Evolutionary conservation across 1,140 invertebrate species (phyloP).

Genomic region (Scaptomyza montana): DNA sequence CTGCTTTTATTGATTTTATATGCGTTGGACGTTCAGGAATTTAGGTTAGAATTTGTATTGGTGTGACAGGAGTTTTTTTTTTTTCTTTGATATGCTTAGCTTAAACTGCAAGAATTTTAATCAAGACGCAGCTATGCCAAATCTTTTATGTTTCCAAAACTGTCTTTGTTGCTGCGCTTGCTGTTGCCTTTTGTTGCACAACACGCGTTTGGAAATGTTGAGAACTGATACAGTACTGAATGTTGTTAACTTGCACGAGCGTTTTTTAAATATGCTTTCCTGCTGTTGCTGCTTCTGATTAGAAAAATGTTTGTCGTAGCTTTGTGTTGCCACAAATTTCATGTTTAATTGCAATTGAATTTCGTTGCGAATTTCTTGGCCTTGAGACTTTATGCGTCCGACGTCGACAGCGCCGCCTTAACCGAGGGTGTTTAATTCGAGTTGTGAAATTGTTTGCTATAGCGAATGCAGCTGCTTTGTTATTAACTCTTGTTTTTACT

Average conservation of each 20-base stretch:
- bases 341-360: constrained; percentile 80
- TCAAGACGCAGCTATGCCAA: constrained; percentile 81
- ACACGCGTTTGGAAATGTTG: constrained; percentile 61
- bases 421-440: constrained; percentile 14
- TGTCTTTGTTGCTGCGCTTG: constrained; percentile 57
- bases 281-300: constrained; percentile 51
- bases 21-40: constrained; percentile 29
- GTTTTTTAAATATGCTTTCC: constrained; percentile 65
- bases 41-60: constrained; percentile 47
- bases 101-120: constrained; percentile 44
- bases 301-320: constrained; percentile 68
- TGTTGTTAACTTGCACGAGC: constrained; percentile 47
- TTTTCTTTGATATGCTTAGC: constrained; percentile 19
- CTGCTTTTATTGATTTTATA: constrained; percentile 49
- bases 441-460: constrained; percentile 41
- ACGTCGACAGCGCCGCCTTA: constrained; percentile 43
- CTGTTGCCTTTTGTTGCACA: constrained; percentile 49
- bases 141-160: constrained; percentile 83
- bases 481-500: constrained; percentile 13
- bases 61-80: constrained; percentile 14
- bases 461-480: constrained; percentile 3
- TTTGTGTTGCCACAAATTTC: constrained; percentile 82
- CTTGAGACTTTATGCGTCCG: constrained; percentile 41
- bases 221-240: constrained; percentile 59
- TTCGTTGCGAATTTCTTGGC: constrained; percentile 54